phyloP scores from a whole-genome alignment of 2,888 invertebrate species.

The Abscondita cerata region DNA sequence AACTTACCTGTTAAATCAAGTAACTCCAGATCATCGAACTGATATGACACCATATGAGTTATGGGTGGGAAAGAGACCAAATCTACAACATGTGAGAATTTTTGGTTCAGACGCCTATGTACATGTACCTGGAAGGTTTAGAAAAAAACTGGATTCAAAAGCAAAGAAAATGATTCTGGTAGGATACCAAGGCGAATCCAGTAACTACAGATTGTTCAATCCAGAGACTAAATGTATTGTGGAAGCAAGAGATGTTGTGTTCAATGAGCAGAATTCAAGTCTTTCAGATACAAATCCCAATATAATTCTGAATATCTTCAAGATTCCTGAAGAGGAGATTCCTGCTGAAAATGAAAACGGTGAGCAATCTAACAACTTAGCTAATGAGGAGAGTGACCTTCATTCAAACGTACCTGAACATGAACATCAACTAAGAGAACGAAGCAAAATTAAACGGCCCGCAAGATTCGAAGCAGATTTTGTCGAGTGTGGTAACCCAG shows the following conservation, averaged over 20 bases:
- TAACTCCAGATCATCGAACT: conserved; percentile 11
- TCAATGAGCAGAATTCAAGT: conserved; percentile 29
- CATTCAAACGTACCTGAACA: no score
- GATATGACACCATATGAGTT: conserved; percentile 40
- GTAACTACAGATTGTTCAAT: conserved; percentile 40
- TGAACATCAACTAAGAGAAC: no score
- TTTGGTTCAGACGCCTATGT: conserved; percentile 26
- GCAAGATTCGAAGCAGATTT: no score
- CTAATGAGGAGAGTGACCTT: no score
- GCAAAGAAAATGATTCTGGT: conserved; percentile 36
- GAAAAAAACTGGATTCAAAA: conserved; percentile 33
- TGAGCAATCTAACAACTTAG: no score
- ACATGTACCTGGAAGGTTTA: conserved; percentile 30
- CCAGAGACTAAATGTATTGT: conserved; percentile 32
- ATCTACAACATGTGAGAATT: not conserved
- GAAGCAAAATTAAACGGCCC: no score
- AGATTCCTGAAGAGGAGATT: no score
- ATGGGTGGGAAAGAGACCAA: conserved; percentile 23
- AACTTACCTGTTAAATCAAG: conserved; percentile 47
- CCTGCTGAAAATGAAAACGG: no score
- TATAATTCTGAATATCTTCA: no score
- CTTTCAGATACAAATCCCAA: no score
- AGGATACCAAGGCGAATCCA: conserved; percentile 36
- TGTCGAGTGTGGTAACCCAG: no score
- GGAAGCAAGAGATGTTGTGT: conserved; percentile 38